Evolutionary conservation across 1,140 invertebrate genomes (phyloP), one percentile per base, ranked within the genome.

Genomic region (Drosophila baimaii): DNA sequence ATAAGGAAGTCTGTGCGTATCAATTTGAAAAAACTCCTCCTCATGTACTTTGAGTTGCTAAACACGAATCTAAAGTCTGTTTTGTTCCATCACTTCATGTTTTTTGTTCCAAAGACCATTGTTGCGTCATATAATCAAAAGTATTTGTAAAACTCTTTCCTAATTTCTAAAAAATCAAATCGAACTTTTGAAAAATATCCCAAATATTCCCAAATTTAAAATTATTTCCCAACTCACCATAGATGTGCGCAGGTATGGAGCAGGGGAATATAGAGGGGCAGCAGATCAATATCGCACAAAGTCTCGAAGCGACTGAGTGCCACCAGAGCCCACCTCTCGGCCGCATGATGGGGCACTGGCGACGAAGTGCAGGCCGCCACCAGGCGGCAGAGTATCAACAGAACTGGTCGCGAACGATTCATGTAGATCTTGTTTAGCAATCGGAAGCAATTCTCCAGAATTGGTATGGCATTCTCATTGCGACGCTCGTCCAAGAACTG

Each of bases 351-450:
- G 2, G 94, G 91, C 15, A 94, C 93, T 21, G 93, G 93, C 8
- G 93, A 92, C 17, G 90, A 85, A 12, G 92, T 92, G 66, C 85
- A 90, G 46, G 91, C 91, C 1, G 94, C 95, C 21, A 96, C 94
- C 15, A 97, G 91, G 27, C 95, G 94, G 81, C 96, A 96, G 31
- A 97, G 86, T n/a, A 95, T 94, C 43, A 95, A 89, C 6, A 96
- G 92, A 9, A 96, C 94, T n/a, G 93, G 93, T 8, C 93, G 92
- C 13, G 95, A 95, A 64, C 94, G 93, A 84, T 96, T 95, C 63
- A 95, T 96, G 66, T 95, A 95, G 9, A 96, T 91, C 92, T 95
- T 96, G 92, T 96, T 96, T 62, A 96, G 92, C 74, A 97, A 92
- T 75, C 94, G 94, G 81, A 96, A 95, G 77, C 93, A 94, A 83